Evolutionary conservation across 2,113 vertebrate species (phyloP), one percentile per base, ranked within the genome.

Genomic region (Labeo rohita): DNA sequence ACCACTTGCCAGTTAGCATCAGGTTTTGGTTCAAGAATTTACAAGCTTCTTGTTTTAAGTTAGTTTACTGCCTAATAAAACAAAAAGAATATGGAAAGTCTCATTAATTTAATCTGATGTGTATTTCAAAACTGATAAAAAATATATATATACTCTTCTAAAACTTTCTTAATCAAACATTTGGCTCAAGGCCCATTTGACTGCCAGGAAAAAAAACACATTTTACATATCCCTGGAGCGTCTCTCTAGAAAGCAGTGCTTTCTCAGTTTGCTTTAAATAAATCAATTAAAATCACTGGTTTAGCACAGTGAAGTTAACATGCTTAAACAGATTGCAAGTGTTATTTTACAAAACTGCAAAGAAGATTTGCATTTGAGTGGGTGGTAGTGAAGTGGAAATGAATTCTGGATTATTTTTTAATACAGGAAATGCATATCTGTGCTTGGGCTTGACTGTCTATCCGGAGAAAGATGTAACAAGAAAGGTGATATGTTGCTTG

Each of bases 241-340:
- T 39, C 34, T 18, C 66, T 70, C 3, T 39, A 39, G 7, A 70
- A 70, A 9, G 15, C 34, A 18, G 0, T 1, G 5, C 66, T 39
- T 70, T 16, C 34, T 18, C 16, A 18, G 36, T 70, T 70, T 9
- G 8, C 66, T 43, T 70, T 43, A 18, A 21, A 70, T 70, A 0
- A 70, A 70, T 70, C 36, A 70, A 4, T 70, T 15, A 70, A 68
- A 39, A 8, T 36, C 66, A 68, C 66, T 39, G 34, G 65, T n/a
- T 61, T n/a, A 61, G 21, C 8, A 52, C 50, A n/a, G 59, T 1
- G 3, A 2, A 1, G 28, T 36, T 68, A 36, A 39, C 34, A 39
- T 70, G 66, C 66, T 70, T 13, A 39, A 70, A 39, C 34, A 70
- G 34, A 70, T 70, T 70, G 34, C 66, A 70, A 68, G 66, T 18